Evolutionary conservation across 1,140 invertebrate species (phyloP), one percentile per base, ranked within the genome.

Genomic region (Globodera ellingtonae): DNA sequence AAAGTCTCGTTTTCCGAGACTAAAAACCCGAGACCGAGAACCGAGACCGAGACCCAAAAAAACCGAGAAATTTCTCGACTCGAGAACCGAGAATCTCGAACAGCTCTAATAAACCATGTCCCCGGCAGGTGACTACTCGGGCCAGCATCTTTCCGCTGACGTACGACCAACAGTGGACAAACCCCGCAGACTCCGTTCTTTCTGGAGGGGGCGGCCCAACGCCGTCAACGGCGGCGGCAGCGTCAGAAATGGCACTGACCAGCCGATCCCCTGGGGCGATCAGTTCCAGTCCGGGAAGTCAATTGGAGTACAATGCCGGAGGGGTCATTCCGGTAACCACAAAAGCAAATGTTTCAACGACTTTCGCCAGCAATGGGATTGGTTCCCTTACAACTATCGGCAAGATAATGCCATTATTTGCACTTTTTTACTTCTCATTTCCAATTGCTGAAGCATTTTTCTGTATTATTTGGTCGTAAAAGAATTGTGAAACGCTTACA

Each of bases 131-230:
- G 7, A 70, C 67, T 21, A 70, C 67, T n/a, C 24, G 67, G 24
- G 67, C 35, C 24, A 70, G 67, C 67, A 70, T 70, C 35, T 70
- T 70, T 21, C 67, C 67, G n/a, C 35, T 70, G 35, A 70, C 67
- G 6, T 70, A 44, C 67, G 67, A 46, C 67, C 56, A 62, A 15
- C 56, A 6, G 18, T 62, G 56, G 56, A 62, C 5, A 4, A 62
- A 62, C n/a, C n/a, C n/a, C n/a, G n/a, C n/a, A n/a, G n/a, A n/a
- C 3, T 35, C 35, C 0, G 35, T 35, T 35, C 35, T 35, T 35
- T 2, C 35, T 35, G 35, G 35, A 62, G 35, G 24, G n/a, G 67
- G 7, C 3, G 9, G 8, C 67, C 24, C 21, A 70, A 44, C 24
- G 67, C 21, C 67, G 18, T 6, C 35, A 13, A 21, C 13, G 13